Conservation (phyloP, 2,797 vertebrate species). For the Mustela erminea region DNA sequence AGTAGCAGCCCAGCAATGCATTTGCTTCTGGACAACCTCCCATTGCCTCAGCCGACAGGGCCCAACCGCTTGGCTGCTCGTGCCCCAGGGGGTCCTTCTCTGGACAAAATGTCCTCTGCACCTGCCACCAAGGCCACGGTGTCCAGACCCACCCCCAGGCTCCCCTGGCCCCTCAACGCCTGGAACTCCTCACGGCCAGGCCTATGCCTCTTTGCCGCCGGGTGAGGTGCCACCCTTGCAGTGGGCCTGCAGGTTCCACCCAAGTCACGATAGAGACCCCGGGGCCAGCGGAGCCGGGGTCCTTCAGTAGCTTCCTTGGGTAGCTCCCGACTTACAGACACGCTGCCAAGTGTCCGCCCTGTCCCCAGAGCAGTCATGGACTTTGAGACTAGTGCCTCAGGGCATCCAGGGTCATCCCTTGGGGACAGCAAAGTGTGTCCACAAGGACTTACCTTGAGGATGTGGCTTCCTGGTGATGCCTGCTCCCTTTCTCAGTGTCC, state of each 20-base stretch:
- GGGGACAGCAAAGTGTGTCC: neutral
- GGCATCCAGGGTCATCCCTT: neutral
- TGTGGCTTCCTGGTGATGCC: neutral
- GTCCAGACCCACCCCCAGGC: neutral
- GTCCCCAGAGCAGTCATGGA: neutral
- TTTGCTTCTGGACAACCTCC: too few relatives aligned
- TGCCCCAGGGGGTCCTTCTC: neutral
- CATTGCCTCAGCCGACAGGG: neutral
- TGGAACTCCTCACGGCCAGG: neutral
- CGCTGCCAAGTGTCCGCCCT: neutral
- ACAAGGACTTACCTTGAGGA: neutral
- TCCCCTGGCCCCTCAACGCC: neutral
- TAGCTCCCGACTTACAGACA: neutral
- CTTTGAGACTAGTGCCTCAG: neutral
- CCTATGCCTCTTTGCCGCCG: neutral
- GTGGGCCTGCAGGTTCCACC: neutral
- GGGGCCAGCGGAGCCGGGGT: neutral
- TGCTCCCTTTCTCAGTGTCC: neutral
- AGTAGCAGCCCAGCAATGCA: neutral
- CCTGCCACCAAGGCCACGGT: neutral
- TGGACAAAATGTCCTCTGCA: neutral
- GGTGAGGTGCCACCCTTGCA: neutral
- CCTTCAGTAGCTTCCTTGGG: neutral
- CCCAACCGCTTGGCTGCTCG: neutral
- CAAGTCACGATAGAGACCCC: accelerated